These are phyloP conservation scores for Amphiprion clarkii DNA, from an alignment of 2,797 vertebrate genomes.

Conservation along the genomic window DNA sequence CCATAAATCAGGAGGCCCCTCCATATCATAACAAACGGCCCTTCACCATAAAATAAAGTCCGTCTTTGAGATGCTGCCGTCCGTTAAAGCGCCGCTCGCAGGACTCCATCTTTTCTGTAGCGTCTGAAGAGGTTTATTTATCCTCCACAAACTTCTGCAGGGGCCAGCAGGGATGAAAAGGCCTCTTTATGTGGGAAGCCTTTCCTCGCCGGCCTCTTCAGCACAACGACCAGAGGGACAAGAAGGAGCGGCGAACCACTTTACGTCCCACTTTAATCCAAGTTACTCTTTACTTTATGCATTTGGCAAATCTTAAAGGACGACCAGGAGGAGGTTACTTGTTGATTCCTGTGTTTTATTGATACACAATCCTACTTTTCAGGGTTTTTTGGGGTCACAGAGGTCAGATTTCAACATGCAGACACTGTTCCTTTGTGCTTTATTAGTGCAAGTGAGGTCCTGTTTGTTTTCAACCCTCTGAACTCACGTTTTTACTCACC, in stretches of 20 bases:
- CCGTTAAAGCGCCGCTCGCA: constrained; percentile 39
- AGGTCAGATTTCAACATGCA: too few species aligned
- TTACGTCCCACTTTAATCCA: neutral
- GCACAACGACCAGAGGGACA: constrained; percentile 34
- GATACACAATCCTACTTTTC: too few species aligned
- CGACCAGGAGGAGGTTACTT: neutral
- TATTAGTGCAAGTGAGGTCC: too few species aligned
- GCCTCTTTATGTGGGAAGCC: constrained; percentile 73
- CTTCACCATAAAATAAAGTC: constrained; percentile 76
- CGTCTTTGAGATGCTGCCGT: constrained; percentile 70
- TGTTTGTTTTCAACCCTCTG: too few species aligned
- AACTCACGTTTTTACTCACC: too few species aligned
- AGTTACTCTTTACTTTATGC: neutral
- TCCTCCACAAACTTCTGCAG: constrained; percentile 76
- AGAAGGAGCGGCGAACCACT: constrained; percentile 33
- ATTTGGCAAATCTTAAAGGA: neutral
- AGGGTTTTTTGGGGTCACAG: too few species aligned
- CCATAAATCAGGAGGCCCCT: constrained; percentile 79
- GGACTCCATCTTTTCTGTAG: constrained; percentile 70
- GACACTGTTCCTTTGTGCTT: too few species aligned
- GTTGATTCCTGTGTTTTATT: too few species aligned
- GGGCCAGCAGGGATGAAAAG: constrained; percentile 76
- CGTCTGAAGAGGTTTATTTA: constrained; percentile 83
- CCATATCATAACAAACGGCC: constrained; percentile 76
- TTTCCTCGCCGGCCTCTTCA: constrained; percentile 53